These are phyloP conservation scores for Calonectris borealis DNA, from an alignment of 2,113 vertebrate genomes.

Conservation along the genomic window DNA sequence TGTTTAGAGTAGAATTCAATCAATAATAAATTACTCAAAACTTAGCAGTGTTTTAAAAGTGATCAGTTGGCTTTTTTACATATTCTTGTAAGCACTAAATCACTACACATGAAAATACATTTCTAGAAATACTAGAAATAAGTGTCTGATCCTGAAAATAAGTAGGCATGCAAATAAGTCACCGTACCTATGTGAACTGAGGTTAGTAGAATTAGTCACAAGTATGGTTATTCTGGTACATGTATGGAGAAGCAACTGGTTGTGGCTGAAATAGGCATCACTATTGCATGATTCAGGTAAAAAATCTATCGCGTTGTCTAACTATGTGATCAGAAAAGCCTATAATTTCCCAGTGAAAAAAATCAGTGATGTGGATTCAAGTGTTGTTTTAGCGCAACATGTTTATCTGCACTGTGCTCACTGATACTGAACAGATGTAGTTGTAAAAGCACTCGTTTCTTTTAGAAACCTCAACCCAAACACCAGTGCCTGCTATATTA, in stretches of 20 bases:
- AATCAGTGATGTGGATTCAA: not conserved
- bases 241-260: not conserved
- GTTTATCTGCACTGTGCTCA: not conserved
- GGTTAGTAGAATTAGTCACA: not conserved
- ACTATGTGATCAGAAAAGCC: not conserved
- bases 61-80: not conserved
- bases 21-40: not conserved
- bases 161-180: not conserved
- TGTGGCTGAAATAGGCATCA: not conserved
- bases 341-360: not conserved
- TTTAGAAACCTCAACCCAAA: not conserved
- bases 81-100: not conserved
- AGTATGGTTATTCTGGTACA: not conserved
- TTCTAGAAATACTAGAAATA: not conserved
- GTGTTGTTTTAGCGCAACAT: not conserved
- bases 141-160: not conserved
- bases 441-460: not conserved
- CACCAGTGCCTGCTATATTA: not conserved
- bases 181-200: not conserved
- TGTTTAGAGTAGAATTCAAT: not conserved
- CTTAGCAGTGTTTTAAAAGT: not conserved
- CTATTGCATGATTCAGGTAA: not conserved
- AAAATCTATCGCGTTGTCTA: not conserved
- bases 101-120: not conserved
- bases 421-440: not conserved